Conservation (phyloP, 1,140 invertebrate species). For the Choristoneura fumiferana region DNA sequence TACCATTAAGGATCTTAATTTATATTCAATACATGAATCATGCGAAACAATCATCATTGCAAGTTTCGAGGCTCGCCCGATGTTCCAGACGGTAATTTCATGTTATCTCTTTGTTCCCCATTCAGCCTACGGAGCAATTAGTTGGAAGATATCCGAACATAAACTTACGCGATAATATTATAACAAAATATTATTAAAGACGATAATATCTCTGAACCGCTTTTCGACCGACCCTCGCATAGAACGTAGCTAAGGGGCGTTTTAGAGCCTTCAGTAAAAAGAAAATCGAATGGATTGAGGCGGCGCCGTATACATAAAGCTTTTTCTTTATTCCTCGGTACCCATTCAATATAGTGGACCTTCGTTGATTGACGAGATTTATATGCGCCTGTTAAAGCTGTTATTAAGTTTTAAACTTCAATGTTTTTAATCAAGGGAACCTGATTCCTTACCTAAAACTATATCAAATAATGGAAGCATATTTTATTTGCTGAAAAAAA, state of each 20-base stretch:
- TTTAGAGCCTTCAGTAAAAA: conserved; percentile 33
- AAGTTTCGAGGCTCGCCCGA: conserved; percentile 20
- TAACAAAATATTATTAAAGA: conserved; percentile 42
- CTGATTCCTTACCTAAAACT: too few relatives aligned
- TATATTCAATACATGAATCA: conserved; percentile 38
- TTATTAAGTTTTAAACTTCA: neutral
- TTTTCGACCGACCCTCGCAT: conserved; percentile 32
- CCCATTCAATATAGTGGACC: conserved; percentile 15
- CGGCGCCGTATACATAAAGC: conserved; percentile 14
- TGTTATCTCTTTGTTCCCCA: conserved; percentile 42
- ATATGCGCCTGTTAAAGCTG: neutral
- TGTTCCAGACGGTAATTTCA: conserved; percentile 26
- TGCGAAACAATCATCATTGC: conserved; percentile 42
- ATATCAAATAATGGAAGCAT: too few relatives aligned
- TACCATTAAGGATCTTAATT: conserved; percentile 31
- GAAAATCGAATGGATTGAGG: conserved; percentile 26
- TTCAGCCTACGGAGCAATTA: conserved; percentile 41
- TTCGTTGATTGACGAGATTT: conserved; percentile 11
- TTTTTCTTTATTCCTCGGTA: conserved; percentile 6
- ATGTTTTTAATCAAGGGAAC: neutral
- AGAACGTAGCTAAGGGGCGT: conserved; percentile 34
- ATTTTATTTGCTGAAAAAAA: too few relatives aligned
- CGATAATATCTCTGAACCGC: conserved; percentile 41
- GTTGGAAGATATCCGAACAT: conserved; percentile 33
- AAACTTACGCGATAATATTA: conserved; percentile 35